Conservation (phyloP, 2,888 invertebrate genomes). For the Drosophila ochracea region DNA sequence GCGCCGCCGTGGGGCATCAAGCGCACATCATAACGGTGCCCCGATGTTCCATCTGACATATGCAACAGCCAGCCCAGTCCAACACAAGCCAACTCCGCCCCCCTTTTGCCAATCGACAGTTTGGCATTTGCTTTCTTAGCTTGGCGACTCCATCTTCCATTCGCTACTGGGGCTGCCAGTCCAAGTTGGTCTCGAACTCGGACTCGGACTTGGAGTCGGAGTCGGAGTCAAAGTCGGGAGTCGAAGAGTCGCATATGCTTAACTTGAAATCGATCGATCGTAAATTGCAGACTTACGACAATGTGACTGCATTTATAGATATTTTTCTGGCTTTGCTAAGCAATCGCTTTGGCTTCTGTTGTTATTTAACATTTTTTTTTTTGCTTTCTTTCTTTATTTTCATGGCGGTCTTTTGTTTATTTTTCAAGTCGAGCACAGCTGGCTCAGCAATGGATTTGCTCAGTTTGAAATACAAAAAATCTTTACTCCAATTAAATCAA, state of each 20-base stretch:
- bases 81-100: not conserved
- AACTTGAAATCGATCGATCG: conserved; percentile 80
- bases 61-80: conserved; percentile 23
- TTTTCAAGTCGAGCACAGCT: conserved; percentile 35
- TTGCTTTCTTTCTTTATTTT: conserved; percentile 12
- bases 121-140: conserved; percentile 12
- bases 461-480: conserved; percentile 18
- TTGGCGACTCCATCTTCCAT: conserved; percentile 41
- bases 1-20: conserved; percentile 63
- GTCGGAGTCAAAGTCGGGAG: conserved; percentile 9
- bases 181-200: conserved; percentile 31
- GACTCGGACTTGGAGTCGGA: conserved; percentile 27
- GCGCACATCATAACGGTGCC: conserved; percentile 72
- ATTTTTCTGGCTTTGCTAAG: conserved; percentile 27
- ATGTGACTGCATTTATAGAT: conserved; percentile 60
- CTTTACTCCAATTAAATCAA: conserved; percentile 8
- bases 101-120: not conserved
- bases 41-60: conserved; percentile 57
- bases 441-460: conserved; percentile 17
- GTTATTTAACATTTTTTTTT: not conserved
- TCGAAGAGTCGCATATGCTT: conserved; percentile 71
- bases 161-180: conserved; percentile 34
- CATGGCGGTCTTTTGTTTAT: conserved; percentile 41
- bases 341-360: conserved; percentile 23
- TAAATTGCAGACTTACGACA: conserved; percentile 75